Evolutionary conservation across 2,113 vertebrate species (phyloP).

Genomic region (Corythoichthys intestinalis): DNA sequence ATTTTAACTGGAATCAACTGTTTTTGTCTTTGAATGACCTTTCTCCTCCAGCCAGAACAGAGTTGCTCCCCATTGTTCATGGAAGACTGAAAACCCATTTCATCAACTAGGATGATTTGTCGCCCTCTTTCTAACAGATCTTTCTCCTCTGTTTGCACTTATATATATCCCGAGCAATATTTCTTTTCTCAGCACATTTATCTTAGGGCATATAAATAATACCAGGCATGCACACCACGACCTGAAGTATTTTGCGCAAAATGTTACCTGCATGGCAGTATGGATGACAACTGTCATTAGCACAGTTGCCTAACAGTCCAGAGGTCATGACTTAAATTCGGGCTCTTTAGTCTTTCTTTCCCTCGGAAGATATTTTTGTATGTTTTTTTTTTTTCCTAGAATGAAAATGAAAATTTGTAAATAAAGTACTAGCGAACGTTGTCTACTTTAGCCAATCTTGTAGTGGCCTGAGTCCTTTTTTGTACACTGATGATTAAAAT

Average conservation of each 20-base stretch:
- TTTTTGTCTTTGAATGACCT: conserved; percentile 45
- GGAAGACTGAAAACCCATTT: conserved; percentile 36
- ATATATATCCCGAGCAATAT: not conserved
- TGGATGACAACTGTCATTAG: no score
- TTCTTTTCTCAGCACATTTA: conserved; percentile 9
- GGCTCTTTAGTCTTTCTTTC: no score
- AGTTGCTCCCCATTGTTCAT: conserved; percentile 29
- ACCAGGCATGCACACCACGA: not conserved
- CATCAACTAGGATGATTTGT: conserved; percentile 35
- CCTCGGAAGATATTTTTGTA: no score
- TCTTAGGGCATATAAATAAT: not conserved
- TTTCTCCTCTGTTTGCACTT: conserved; percentile 8
- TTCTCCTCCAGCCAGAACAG: conserved; percentile 40
- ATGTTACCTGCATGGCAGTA: not conserved
- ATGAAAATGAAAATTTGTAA: no score
- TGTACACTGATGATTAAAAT: no score
- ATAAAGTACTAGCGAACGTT: no score
- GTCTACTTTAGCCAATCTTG: no score
- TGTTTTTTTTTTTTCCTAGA: no score
- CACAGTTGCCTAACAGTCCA: no score
- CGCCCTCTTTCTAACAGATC: conserved; percentile 10
- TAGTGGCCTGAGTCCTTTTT: no score
- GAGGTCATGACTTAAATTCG: no score
- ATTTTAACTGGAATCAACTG: conserved; percentile 40
- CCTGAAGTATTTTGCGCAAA: not conserved